These are phyloP conservation scores for Seriola dumerili DNA, from an alignment of 2,113 vertebrate genomes.

Conservation along the genomic window DNA sequence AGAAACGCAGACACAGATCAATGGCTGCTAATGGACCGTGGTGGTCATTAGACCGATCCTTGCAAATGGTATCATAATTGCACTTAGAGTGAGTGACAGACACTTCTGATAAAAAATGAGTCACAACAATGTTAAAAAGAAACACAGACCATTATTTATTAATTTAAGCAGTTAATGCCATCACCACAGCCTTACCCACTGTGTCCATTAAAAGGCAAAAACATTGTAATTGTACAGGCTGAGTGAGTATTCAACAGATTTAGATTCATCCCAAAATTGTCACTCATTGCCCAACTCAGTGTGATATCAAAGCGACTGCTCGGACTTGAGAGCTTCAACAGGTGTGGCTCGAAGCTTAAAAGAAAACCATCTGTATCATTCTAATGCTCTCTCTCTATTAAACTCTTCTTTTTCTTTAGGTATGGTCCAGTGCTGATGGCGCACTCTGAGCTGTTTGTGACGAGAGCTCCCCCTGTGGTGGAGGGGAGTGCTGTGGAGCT, in stretches of 20 bases:
- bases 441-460: slow-evolving; percentile 69
- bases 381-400: not conserved
- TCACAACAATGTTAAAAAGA: slow-evolving; percentile 1
- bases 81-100: slow-evolving; percentile 31
- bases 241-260: not conserved
- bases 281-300: not conserved
- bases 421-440: slow-evolving; percentile 76
- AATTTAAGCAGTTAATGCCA: slow-evolving; percentile 1
- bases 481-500: slow-evolving; percentile 59
- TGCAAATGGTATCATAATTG: slow-evolving; percentile 29
- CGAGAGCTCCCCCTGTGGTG: slow-evolving; percentile 49
- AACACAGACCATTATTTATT: not conserved
- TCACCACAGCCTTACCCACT: not conserved
- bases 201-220: not conserved
- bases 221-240: not conserved
- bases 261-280: not conserved
- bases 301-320: not conserved
- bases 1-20: slow-evolving; percentile 44
- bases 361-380: not conserved
- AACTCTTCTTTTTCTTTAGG: slow-evolving; percentile 49
- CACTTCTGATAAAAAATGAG: slow-evolving; percentile 29
- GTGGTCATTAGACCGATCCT: slow-evolving; percentile 27
- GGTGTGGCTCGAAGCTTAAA: not conserved
- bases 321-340: not conserved
- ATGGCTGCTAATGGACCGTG: slow-evolving; percentile 53